Evolutionary conservation across 2,113 vertebrate species (phyloP).

Genomic region (Callipepla californica): DNA sequence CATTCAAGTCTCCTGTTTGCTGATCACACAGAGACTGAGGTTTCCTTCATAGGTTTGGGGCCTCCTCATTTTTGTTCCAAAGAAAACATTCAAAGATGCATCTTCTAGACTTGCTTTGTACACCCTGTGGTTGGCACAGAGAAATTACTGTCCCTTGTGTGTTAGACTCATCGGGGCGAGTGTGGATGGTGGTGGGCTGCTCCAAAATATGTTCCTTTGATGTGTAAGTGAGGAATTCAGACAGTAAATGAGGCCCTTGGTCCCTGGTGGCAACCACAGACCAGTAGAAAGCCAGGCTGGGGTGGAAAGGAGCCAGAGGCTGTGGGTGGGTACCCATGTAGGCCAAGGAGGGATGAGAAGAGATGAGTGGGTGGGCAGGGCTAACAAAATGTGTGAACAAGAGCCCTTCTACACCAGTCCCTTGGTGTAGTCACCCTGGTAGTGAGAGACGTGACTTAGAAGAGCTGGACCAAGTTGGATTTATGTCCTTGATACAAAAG

Average conservation of each 20-base stretch:
- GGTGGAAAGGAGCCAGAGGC: not conserved
- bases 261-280: not conserved
- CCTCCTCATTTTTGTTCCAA: not conserved
- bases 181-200: not conserved
- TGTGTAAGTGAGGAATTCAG: not conserved
- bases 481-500: not conserved
- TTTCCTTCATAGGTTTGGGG: not conserved
- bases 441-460: not conserved
- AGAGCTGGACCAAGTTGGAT: rapidly evolving
- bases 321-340: not conserved
- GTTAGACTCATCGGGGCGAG: not conserved
- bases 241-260: not conserved
- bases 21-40: not conserved
- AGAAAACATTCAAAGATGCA: not conserved
- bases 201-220: not conserved
- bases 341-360: not conserved
- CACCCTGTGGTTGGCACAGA: not conserved
- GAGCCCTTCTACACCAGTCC: not conserved
- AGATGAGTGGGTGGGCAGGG: not conserved
- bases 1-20: not conserved
- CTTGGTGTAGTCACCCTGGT: not conserved
- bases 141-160: not conserved
- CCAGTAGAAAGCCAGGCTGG: not conserved
- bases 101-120: not conserved
- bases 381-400: not conserved